Evolutionary conservation across 2,797 vertebrate genomes (phyloP).

Genomic region (Kryptopterus vitreolus): DNA sequence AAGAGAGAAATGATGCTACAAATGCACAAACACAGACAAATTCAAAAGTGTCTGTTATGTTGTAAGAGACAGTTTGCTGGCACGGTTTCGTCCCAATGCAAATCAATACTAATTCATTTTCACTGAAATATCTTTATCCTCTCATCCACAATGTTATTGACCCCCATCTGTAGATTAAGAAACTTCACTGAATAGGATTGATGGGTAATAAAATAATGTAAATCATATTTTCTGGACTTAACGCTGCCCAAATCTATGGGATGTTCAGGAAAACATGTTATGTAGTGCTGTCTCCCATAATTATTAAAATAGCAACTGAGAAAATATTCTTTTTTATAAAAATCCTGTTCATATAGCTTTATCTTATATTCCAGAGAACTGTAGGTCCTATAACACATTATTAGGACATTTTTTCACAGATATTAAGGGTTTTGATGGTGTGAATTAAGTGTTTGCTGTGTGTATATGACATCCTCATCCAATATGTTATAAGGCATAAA

Average conservation of each 20-base stretch:
- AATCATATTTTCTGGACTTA: background rate
- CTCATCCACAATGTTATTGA: background rate
- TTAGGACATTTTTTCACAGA: no score
- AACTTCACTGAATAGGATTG: background rate
- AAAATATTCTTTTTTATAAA: background rate
- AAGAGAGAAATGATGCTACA: background rate
- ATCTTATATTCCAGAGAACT: background rate
- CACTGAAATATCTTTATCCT: background rate
- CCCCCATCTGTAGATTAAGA: background rate
- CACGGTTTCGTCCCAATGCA: background rate
- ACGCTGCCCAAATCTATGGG: background rate
- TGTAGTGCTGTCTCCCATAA: background rate
- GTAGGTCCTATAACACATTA: background rate
- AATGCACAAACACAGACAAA: background rate
- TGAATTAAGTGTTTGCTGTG: background rate
- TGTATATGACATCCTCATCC: background rate
- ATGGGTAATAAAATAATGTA: background rate
- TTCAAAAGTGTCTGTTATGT: background rate
- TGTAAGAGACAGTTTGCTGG: background rate
- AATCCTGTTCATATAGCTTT: background rate
- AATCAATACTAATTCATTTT: background rate
- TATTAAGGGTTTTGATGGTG: no score
- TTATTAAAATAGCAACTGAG: background rate
- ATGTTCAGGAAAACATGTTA: background rate
- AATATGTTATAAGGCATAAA: background rate